A percentile compares a stretch with the other conserved stretches of the same genome.
Conservation (phyloP, 2,797 vertebrate genomes). For the Oryzias dopingdopingensis region DNA sequence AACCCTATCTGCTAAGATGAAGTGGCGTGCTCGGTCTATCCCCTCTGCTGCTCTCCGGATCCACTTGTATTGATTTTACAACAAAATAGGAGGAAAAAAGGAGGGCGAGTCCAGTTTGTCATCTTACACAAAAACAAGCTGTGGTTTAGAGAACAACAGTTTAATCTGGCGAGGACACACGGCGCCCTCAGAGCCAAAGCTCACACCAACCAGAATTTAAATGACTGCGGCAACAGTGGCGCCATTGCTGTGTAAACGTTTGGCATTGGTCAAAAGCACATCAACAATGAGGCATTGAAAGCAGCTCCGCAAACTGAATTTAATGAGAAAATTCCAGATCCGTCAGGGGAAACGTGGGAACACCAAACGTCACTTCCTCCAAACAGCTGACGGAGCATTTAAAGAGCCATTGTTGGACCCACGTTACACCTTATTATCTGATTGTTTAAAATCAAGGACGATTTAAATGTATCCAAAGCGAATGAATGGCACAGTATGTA, state of each 20-base stretch:
- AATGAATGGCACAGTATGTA: background rate
- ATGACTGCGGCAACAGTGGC: too few relatives aligned
- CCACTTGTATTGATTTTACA: slow-evolving; percentile 33
- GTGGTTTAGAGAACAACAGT: background rate
- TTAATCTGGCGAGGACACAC: background rate
- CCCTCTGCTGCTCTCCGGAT: slow-evolving; percentile 15
- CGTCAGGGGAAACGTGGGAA: too few relatives aligned
- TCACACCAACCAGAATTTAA: background rate
- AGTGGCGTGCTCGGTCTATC: slow-evolving; percentile 10
- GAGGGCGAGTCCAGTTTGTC: slow-evolving; percentile 1
- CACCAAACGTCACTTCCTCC: too few relatives aligned
- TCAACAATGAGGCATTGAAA: background rate
- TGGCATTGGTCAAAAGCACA: too few relatives aligned
- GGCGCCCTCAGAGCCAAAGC: background rate
- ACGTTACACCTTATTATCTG: too few relatives aligned
- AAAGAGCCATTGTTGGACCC: too few relatives aligned
- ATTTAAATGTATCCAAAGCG: background rate
- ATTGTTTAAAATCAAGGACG: too few relatives aligned
- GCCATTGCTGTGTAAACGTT: too few relatives aligned
- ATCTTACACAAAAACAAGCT: slow-evolving; percentile 13
- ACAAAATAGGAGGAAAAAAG: slow-evolving; percentile 4
- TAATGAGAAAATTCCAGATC: too few relatives aligned
- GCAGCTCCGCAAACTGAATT: background rate
- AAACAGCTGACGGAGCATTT: too few relatives aligned
- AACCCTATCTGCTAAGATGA: slow-evolving; percentile 16